Conservation (phyloP, 2,113 vertebrate genomes). For the Toxotes chatareus region DNA sequence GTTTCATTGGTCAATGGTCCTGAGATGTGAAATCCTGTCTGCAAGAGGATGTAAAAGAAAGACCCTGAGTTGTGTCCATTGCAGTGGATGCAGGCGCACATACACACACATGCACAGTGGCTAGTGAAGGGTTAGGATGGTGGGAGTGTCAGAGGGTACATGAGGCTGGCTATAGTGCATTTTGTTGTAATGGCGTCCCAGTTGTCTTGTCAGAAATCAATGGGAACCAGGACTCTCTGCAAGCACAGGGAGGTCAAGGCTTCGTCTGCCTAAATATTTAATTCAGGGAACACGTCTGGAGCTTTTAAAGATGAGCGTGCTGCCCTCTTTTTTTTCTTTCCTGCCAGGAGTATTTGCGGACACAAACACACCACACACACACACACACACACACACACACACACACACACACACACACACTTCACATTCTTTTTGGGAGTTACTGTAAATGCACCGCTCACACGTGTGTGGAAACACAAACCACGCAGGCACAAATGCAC, state of each 20-base stretch:
- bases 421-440: constrained; percentile 10
- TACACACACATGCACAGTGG: constrained; percentile 22
- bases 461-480: constrained; percentile 18
- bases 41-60: constrained; percentile 16
- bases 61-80: constrained; percentile 50
- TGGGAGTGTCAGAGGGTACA: constrained; percentile 87
- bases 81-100: not conserved
- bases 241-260: constrained; percentile 93
- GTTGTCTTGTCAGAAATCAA: constrained; percentile 97
- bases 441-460: constrained; percentile 27
- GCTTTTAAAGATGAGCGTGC: constrained; percentile 92
- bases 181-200: constrained; percentile 97
- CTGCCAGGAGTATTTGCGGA: constrained; percentile 12
- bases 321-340: constrained; percentile 78
- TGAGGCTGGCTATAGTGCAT: constrained; percentile 92
- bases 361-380: constrained; percentile 4
- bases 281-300: constrained; percentile 92
- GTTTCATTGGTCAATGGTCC: constrained; percentile 29
- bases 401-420: constrained; percentile 3
- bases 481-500: constrained; percentile 2
- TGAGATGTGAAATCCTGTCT: constrained; percentile 28
- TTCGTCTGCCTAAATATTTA: constrained; percentile 96
- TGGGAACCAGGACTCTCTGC: constrained; percentile 91
- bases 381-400: constrained; percentile 3
- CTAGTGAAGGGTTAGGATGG: constrained; percentile 86